A percentile compares a stretch with the other conserved stretches of the same genome.
Conservation (phyloP, 2,797 vertebrate species). For the Malurus splendens region DNA sequence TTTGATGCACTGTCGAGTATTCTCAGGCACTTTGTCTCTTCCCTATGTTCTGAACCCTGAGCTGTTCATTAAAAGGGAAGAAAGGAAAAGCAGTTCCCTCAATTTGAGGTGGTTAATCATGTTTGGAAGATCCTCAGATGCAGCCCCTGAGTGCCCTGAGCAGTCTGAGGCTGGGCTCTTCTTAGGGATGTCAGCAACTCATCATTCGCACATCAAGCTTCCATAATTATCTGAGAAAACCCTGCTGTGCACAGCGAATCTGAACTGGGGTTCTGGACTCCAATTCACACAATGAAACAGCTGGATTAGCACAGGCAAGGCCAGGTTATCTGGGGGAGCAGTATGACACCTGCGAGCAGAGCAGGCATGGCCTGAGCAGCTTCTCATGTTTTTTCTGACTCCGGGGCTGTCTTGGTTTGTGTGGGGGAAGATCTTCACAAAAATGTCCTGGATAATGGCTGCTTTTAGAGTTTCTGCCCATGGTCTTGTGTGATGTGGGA, state of each 20-base stretch:
- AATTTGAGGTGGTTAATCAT: neutral
- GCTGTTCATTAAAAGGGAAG: neutral
- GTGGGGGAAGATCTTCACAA: neutral
- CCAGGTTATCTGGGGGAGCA: neutral
- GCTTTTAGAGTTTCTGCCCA: neutral
- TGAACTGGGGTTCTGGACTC: neutral
- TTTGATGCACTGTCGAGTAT: neutral
- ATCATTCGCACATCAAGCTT: conserved; percentile 7
- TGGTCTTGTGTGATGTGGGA: rapidly evolving
- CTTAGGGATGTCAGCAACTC: neutral
- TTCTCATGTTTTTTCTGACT: neutral
- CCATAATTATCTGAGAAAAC: conserved; percentile 11
- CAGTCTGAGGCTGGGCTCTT: neutral
- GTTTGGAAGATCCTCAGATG: neutral
- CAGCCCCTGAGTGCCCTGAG: neutral
- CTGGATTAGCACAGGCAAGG: neutral
- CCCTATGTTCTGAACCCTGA: neutral
- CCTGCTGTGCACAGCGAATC: neutral
- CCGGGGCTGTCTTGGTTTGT: neutral
- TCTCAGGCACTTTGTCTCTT: neutral
- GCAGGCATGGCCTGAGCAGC: neutral
- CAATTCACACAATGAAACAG: neutral
- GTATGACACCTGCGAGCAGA: rapidly evolving
- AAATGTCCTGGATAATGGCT: neutral
- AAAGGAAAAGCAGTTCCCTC: conserved; percentile 1